A percentile compares a stretch with the other conserved stretches of the same genome.
Evolutionary conservation across 2,888 invertebrate species (phyloP).

Genomic region (Tricholauxania praeusta): DNA sequence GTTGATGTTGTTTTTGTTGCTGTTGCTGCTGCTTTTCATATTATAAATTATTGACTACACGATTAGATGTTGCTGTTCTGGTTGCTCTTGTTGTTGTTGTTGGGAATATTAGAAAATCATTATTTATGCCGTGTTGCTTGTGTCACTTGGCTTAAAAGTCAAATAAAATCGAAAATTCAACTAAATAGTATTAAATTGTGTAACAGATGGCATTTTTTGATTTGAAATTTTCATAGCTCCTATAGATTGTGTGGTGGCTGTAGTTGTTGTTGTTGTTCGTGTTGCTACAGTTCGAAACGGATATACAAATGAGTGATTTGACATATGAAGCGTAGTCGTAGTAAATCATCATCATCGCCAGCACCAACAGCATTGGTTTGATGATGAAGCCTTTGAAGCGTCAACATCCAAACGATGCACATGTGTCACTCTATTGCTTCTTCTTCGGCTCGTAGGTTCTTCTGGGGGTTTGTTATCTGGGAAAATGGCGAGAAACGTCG

Average conservation of each 20-base stretch:
- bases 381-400: background rate
- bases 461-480: slow-evolving; percentile 12
- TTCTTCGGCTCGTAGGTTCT: background rate
- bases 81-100: background rate
- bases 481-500: slow-evolving; percentile 52
- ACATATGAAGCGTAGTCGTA: slow-evolving; percentile 35
- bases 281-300: slow-evolving; percentile 19
- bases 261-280: slow-evolving; percentile 1
- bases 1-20: background rate
- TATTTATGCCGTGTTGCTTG: slow-evolving; percentile 13
- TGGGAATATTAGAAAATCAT: slow-evolving; percentile 30
- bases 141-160: slow-evolving; percentile 12
- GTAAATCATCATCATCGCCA: slow-evolving; percentile 10
- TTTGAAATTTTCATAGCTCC: background rate
- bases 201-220: slow-evolving; percentile 10
- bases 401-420: slow-evolving; percentile 23
- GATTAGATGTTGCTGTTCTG: background rate
- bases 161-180: slow-evolving; percentile 3
- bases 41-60: slow-evolving; percentile 14
- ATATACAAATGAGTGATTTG: slow-evolving; percentile 39
- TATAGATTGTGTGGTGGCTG: background rate
- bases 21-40: slow-evolving; percentile 5
- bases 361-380: background rate
- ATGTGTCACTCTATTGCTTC: slow-evolving; percentile 27
- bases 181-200: background rate